Evolutionary conservation across 2,797 vertebrate genomes (phyloP).

Genomic region (Sternarchorhynchus goeldii): DNA sequence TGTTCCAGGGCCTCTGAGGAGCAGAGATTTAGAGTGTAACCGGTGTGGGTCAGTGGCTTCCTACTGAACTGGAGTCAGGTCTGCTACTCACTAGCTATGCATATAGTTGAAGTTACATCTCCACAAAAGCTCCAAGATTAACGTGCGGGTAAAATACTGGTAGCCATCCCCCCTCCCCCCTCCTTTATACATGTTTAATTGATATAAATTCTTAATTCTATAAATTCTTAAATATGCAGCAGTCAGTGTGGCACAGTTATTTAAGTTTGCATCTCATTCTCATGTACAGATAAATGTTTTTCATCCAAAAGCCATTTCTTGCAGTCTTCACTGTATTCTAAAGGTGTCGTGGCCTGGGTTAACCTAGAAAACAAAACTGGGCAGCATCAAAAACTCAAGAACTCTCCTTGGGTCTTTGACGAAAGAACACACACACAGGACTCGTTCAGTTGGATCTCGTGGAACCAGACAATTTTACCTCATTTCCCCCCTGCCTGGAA

Average conservation of each 20-base stretch:
- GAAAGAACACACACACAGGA: conserved; percentile 3
- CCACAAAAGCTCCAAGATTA: neutral
- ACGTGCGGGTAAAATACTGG: conserved; percentile 7
- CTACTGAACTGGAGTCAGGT: neutral
- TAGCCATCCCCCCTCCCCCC: too few species aligned
- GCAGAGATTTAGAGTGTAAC: neutral
- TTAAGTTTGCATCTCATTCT: neutral
- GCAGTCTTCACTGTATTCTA: neutral
- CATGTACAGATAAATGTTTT: neutral
- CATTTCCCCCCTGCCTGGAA: neutral
- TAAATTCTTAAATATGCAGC: neutral
- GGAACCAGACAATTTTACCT: neutral
- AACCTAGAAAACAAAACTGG: too few species aligned
- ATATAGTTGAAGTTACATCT: neutral
- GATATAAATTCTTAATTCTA: neutral
- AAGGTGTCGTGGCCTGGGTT: neutral
- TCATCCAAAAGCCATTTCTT: neutral
- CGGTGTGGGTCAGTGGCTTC: neutral
- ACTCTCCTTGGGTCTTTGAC: neutral
- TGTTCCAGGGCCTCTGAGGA: neutral
- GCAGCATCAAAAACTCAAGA: neutral
- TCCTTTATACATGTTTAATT: neutral
- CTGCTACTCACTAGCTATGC: neutral
- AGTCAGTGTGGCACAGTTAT: neutral
- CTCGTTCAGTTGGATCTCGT: neutral